These are phyloP conservation scores for Seira musarum DNA, from an alignment of 2,888 invertebrate genomes.

Conservation along the genomic window DNA sequence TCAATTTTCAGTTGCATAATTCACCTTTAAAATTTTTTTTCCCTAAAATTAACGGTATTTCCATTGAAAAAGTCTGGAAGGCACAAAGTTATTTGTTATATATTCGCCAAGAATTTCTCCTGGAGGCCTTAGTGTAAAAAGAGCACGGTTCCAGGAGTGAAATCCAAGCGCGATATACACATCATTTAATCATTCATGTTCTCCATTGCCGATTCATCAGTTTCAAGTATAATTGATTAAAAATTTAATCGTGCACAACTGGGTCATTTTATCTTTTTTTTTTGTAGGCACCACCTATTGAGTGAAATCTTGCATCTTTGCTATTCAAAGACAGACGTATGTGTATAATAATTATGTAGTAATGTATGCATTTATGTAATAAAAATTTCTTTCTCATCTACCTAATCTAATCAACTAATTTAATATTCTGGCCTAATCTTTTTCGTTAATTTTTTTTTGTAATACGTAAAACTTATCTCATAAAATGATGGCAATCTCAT, in stretches of 20 bases:
- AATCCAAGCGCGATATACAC: conserved; percentile 4
- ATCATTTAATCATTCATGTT: conserved; percentile 9
- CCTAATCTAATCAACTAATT: background rate
- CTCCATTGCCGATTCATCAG: conserved; percentile 11
- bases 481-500: conserved; percentile 42
- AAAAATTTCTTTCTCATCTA: background rate
- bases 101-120: conserved; percentile 42
- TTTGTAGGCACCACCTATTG: conserved; percentile 19
- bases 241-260: conserved; percentile 4
- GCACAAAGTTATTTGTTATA: conserved; percentile 59
- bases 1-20: conserved; percentile 15
- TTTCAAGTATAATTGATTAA: conserved; percentile 9
- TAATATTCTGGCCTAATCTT: conserved; percentile 20
- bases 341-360: too few relatives aligned
- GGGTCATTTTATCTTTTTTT: background rate
- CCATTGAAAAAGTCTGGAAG: conserved; percentile 58
- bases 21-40: background rate
- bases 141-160: conserved; percentile 14
- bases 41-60: conserved; percentile 20
- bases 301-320: conserved; percentile 14
- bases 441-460: conserved; percentile 3
- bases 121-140: conserved; percentile 9
- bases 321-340: conserved; percentile 20
- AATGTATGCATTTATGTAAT: background rate
- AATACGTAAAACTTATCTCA: conserved; percentile 11